A percentile compares a stretch with the other conserved stretches of the same genome.
Evolutionary conservation across 2,797 vertebrate genomes (phyloP).

Genomic region (Myioborus miniatus): DNA sequence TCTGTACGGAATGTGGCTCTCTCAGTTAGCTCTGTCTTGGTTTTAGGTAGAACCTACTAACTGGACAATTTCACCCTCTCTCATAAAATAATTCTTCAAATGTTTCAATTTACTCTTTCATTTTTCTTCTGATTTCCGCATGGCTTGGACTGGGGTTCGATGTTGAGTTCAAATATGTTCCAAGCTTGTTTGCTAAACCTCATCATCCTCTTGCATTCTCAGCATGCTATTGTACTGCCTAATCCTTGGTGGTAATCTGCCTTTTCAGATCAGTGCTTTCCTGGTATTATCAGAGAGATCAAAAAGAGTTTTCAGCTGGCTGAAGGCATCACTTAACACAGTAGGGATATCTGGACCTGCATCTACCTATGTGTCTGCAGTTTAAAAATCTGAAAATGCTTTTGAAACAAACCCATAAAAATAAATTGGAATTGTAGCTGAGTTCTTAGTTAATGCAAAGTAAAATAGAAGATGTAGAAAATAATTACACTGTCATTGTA

Average conservation of each 20-base stretch:
- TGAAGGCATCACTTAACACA: slow-evolving; percentile 52
- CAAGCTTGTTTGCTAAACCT: slow-evolving; percentile 49
- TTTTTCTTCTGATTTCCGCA: background rate
- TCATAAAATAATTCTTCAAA: background rate
- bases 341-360: slow-evolving; percentile 16
- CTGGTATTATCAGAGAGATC: slow-evolving; percentile 68
- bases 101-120: background rate
- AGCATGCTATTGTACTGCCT: slow-evolving; percentile 60
- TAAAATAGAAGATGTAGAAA: background rate
- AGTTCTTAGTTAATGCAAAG: background rate
- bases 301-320: slow-evolving; percentile 61
- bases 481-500: background rate
- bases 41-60: background rate
- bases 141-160: background rate
- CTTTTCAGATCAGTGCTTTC: slow-evolving; percentile 69
- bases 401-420: background rate
- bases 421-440: background rate
- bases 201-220: slow-evolving; percentile 54
- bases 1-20: background rate
- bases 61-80: background rate
- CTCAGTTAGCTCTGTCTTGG: background rate
- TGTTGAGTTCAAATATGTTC: slow-evolving; percentile 35
- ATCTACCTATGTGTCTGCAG: slow-evolving; percentile 22
- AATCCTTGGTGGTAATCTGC: slow-evolving; percentile 66
- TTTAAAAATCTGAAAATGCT: background rate